phyloP scores from a whole-genome alignment of 2,113 vertebrate species.

The Chionodraco myersi region DNA sequence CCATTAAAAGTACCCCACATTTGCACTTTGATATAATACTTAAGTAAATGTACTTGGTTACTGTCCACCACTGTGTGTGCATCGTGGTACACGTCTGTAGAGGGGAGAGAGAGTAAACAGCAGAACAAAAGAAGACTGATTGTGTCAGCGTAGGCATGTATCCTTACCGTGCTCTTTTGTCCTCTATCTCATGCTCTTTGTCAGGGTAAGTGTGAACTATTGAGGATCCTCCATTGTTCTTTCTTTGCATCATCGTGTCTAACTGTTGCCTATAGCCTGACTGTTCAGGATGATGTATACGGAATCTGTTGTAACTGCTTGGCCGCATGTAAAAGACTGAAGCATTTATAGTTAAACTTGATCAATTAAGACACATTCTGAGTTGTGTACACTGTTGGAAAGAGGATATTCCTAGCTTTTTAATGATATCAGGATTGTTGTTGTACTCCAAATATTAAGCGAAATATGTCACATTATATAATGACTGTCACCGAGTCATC shows the following conservation, averaged over 20 bases:
- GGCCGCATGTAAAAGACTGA: too few species aligned
- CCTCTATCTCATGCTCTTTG: not conserved
- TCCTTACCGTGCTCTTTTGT: not conserved
- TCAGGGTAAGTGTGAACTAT: constrained; percentile 27
- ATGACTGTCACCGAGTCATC: too few species aligned
- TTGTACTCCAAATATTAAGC: too few species aligned
- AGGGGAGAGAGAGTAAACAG: not conserved
- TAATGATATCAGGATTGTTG: too few species aligned
- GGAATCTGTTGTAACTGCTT: not conserved
- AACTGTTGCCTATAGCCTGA: not conserved
- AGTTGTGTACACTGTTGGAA: too few species aligned
- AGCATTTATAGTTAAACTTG: not conserved
- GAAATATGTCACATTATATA: too few species aligned
- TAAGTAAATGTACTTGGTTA: too few species aligned
- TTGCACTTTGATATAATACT: too few species aligned
- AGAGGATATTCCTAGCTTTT: too few species aligned
- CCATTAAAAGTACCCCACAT: too few species aligned
- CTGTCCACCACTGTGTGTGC: not conserved
- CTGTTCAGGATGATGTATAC: too few species aligned
- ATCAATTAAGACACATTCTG: not conserved
- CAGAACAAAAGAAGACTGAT: not conserved
- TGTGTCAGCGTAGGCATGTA: not conserved
- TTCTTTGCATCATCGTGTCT: too few species aligned
- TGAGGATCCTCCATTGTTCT: not conserved
- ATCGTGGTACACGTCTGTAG: not conserved